Conservation (phyloP, 1,140 invertebrate species). For the Bombus balteatus region DNA sequence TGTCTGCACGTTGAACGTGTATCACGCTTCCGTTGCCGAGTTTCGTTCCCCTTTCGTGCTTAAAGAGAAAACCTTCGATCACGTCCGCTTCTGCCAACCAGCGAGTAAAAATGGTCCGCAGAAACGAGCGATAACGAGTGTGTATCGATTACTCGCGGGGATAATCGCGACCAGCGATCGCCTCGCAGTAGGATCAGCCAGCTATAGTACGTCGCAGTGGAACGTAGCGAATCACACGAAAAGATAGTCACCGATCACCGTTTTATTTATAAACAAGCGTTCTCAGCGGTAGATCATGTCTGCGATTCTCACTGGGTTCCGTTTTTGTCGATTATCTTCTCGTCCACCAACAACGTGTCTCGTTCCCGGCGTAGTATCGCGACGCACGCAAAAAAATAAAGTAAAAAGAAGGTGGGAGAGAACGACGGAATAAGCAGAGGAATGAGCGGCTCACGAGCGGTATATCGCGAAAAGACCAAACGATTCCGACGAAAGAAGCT, state of each 20-base stretch:
- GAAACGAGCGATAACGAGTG: conserved; percentile 4
- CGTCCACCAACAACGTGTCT: not conserved
- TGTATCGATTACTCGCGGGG: not conserved
- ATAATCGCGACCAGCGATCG: not conserved
- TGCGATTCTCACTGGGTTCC: conserved; percentile 51
- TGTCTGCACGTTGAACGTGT: not conserved
- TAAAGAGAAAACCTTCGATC: not conserved
- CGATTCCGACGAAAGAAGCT: not conserved
- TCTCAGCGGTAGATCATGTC: conserved; percentile 74
- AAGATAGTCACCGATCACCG: conserved; percentile 22
- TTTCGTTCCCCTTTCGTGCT: not conserved
- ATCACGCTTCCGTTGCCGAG: not conserved
- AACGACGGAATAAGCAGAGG: not conserved
- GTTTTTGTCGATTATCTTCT: conserved; percentile 15
- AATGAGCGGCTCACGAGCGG: not conserved
- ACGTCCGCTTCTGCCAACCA: not conserved
- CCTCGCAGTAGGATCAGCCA: not conserved
- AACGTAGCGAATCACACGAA: not conserved
- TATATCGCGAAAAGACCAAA: conserved; percentile 24
- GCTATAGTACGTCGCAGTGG: not conserved
- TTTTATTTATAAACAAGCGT: conserved; percentile 30
- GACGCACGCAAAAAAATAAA: not conserved
- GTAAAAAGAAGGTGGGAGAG: not conserved
- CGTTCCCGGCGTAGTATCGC: not conserved
- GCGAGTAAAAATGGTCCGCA: not conserved